Percentiles rank a stretch among this genome's conserved stretches.
Evolutionary conservation across 2,888 invertebrate genomes (phyloP).

Genomic region (Neoitamus cyanurus): DNA sequence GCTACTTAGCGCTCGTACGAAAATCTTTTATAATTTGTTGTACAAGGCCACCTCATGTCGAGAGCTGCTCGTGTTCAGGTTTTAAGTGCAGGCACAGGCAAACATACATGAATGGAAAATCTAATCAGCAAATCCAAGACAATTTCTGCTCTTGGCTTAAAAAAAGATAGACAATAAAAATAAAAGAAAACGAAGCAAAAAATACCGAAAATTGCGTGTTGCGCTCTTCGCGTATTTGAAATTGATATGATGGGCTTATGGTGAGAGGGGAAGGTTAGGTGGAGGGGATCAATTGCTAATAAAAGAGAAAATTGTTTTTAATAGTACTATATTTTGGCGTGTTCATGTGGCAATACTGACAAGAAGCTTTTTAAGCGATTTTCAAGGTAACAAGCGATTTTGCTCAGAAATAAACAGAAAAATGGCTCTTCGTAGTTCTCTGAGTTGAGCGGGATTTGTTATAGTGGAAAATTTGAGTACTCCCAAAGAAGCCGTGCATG

Average conservation of each 20-base stretch:
- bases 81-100: background rate
- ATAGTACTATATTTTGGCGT: background rate
- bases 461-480: background rate
- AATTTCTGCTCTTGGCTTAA: background rate
- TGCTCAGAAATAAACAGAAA: conserved; percentile 33
- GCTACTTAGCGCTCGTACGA: background rate
- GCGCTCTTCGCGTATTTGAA: background rate
- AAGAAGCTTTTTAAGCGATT: conserved; percentile 28
- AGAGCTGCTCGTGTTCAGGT: background rate
- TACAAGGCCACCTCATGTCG: background rate
- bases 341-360: background rate
- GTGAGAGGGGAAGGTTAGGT: background rate
- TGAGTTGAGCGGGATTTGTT: background rate
- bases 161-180: background rate
- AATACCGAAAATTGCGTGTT: background rate
- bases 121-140: background rate
- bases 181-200: background rate
- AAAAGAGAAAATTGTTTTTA: background rate
- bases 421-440: background rate
- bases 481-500: background rate
- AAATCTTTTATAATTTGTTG: background rate
- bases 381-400: conserved; percentile 32
- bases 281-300: background rate
- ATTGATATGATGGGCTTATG: background rate
- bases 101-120: background rate